A percentile compares a stretch with the other conserved stretches of the same genome.
Conservation (phyloP, 2,113 vertebrate genomes). For the Fulica atra region DNA sequence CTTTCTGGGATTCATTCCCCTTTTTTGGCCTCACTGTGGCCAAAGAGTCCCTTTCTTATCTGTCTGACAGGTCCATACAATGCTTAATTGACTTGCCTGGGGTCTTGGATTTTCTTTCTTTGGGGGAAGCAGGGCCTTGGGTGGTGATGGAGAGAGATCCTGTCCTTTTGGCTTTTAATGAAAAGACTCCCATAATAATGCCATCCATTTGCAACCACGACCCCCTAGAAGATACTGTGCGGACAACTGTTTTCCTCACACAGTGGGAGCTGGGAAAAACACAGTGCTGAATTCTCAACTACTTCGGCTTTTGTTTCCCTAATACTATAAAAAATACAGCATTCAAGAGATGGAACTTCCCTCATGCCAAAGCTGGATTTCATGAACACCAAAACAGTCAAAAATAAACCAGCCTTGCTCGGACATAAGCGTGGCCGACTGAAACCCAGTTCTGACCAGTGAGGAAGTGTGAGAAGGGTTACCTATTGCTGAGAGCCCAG, state of each 20-base stretch:
- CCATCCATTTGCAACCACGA: conserved; percentile 35
- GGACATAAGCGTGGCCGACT: neutral
- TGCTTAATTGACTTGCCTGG: conserved; percentile 63
- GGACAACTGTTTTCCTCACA: conserved; percentile 24
- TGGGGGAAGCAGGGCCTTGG: neutral
- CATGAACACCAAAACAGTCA: neutral
- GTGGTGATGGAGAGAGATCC: conserved; percentile 21
- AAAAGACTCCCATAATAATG: conserved; percentile 52
- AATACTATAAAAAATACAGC: neutral
- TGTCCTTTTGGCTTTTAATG: conserved; percentile 53
- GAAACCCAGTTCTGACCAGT: neutral
- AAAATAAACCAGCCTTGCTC: neutral
- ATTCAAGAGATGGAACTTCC: neutral
- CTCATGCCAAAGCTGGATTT: neutral
- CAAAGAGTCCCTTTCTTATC: conserved; percentile 53
- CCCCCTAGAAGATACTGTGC: conserved; percentile 31
- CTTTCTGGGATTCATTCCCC: conserved; percentile 38
- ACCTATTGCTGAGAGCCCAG: neutral
- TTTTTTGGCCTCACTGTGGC: conserved; percentile 21
- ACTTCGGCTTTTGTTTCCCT: conserved; percentile 23
- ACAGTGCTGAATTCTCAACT: conserved; percentile 17
- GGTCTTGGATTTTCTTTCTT: conserved; percentile 53
- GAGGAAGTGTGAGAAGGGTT: neutral
- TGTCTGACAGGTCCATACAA: conserved; percentile 61
- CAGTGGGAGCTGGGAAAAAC: conserved; percentile 26